Base-by-base conservation (phyloP, 2,797 vertebrate species). In the Cirrhinus mrigala region DNA sequence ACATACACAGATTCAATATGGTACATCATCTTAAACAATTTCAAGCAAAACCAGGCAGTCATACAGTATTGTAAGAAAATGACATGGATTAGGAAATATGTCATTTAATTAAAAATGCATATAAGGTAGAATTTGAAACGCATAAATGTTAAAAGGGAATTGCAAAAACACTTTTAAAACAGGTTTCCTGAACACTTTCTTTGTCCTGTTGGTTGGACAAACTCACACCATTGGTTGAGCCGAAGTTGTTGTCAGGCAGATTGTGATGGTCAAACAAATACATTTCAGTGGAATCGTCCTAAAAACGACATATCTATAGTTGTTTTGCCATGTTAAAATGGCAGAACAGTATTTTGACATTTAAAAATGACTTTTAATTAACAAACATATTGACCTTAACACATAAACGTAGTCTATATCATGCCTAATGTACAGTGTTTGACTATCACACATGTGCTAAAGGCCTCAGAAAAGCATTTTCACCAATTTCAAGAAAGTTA, bases 1-100 rank as follows among this genome's bases (percentile, higher is more conserved):
- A 20, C 79, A 60, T 27, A 46, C 71, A 85, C 27, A 81, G 22
- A 82, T 84, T n/a, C 33, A 44, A n/a, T 40, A 24, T 77, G 58
- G 12, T 40, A 16, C 54, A 16, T 33, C 20, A 5, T 58, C 12
- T 10, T 77, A 24, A 40, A 77, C 14, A 4, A 60, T 58, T 77
- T 58, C 33, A 56, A n/a, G 29, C 6, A 40, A 40, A 76, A 4
- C 16, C 4, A 74, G 12, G 18, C 48, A 15, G 11, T 60, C 7
- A 5, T 44, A 44, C 33, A 33, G 33, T 56, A 3, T 58, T 40
- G 33, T 40, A 12, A 15, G 29, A 56, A 77, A 58, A 37, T n/a
- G 3, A 15, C 29, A 37, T 14, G 20, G 20, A 37, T 37, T 8
- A 1, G 10, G 1, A 20, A 6, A 29, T 27, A 1, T 48, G 4